Base-by-base conservation (phyloP, 2,797 vertebrate genomes). In the Spinibarbus caldwelli region DNA sequence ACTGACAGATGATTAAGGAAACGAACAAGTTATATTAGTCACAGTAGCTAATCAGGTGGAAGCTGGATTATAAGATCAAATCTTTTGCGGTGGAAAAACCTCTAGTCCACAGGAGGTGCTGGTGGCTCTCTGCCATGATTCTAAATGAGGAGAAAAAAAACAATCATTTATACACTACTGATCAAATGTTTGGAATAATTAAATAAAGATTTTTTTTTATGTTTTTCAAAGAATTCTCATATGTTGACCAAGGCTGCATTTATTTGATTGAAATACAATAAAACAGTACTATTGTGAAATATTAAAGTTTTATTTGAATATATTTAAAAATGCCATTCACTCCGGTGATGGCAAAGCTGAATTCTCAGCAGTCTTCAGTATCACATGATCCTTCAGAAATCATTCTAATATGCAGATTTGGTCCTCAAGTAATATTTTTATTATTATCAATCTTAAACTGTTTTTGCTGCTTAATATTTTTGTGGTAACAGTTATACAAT, bases 61-160 rank as follows among this genome's bases (percentile, higher is more conserved):
- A 68, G n/a, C 43, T 66, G 43, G 73, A 67, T 87, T 47, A 47
- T 67, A 77, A 71, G n/a, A 15, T 83, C 31, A 67, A 72, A 64
- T 86, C 26, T 90, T 92, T 90, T 90, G 87, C 86, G 90, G 90
- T 80, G 90, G 82, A 80, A 68, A 87, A 90, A 89, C 75, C 88
- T 90, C 90, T 98, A 99, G 91, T 99, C 97, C 90, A 99, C 91
- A 64, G 98, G 97, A 73, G 98, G 98, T 41, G 96, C 95, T 85
- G 98, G 98, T 66, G 98, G 98, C 66, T 96, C 97, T 92, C 95
- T 93, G 85, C 93, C 92, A 90, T 95, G 92, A 36, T 88, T 93
- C 94, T 96, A 89, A 14, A 90, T 84, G 77, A 12, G 45, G 87
- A 89, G 43, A 88, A 29, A 81, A 38, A 81, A 38, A 66, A 84